Conservation (phyloP, 2,113 vertebrate species). For the Puffinus mauretanicus region DNA sequence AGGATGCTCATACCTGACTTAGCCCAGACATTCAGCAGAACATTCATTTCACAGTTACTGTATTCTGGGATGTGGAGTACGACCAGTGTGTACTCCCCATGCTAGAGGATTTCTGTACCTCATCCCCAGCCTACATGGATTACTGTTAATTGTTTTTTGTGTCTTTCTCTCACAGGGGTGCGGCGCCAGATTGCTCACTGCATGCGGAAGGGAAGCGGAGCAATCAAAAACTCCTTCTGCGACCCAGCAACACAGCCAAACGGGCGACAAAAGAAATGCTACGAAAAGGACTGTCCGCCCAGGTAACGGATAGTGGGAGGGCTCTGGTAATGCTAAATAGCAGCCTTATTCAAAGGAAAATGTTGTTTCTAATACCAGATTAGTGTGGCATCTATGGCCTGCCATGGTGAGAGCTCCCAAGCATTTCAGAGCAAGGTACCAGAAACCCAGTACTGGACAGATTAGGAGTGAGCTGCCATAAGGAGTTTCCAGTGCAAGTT, state of each 20-base stretch:
- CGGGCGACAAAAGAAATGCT: slow-evolving; percentile 84
- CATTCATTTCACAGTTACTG: not conserved
- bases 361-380: not conserved
- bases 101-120: not conserved
- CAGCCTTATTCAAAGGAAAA: too few species aligned
- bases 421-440: accelerated
- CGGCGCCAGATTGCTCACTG: slow-evolving; percentile 85
- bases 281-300: slow-evolving; percentile 87
- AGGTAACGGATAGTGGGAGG: slow-evolving; percentile 63
- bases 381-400: not conserved
- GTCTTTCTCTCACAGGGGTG: slow-evolving; percentile 72
- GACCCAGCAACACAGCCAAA: slow-evolving; percentile 81
- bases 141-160: not conserved
- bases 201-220: slow-evolving; percentile 77
- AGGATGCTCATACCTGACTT: not conserved
- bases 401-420: accelerated
- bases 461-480: not conserved
- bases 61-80: not conserved
- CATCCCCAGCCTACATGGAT: not conserved
- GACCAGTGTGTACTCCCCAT: not conserved
- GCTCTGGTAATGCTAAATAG: not conserved
- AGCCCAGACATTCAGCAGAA: not conserved
- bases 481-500: not conserved
- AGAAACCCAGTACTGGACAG: not conserved
- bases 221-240: slow-evolving; percentile 86